Percentiles rank a stretch among this genome's conserved stretches.
phyloP scores from a whole-genome alignment of 2,888 invertebrate genomes.

The Cyclophora albipunctata region DNA sequence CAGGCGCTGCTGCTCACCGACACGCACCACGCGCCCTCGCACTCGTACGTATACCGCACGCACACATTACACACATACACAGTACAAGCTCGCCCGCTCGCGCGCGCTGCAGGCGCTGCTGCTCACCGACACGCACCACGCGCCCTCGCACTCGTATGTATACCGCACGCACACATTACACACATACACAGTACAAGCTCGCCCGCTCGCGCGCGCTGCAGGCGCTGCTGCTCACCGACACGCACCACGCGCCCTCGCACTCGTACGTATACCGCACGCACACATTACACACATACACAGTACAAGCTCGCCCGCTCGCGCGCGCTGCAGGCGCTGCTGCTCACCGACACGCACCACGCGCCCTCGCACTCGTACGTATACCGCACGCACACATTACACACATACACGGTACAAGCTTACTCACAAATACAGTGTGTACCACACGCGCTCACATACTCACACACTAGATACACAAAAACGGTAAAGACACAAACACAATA shows the following conservation, averaged over 20 bases:
- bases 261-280: constrained; percentile 23
- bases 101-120: constrained; percentile 81
- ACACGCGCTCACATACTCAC: too few relatives aligned
- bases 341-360: constrained; percentile 76
- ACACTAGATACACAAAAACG: too few relatives aligned
- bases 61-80: too few relatives aligned
- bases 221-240: constrained; percentile 81
- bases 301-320: constrained; percentile 78
- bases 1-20: constrained; percentile 83
- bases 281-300: too few relatives aligned
- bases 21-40: constrained; percentile 43
- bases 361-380: constrained; percentile 35
- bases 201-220: constrained; percentile 80
- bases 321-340: constrained; percentile 80
- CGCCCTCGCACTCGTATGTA: constrained; percentile 37
- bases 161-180: neutral
- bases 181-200: too few relatives aligned
- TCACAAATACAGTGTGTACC: neutral
- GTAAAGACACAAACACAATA: too few relatives aligned
- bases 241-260: constrained; percentile 52
- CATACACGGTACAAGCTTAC: too few relatives aligned
- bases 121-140: constrained; percentile 77
- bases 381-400: neutral
- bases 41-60: too few relatives aligned
- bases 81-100: constrained; percentile 76